Evolutionary conservation across 2,888 invertebrate species (phyloP), one percentile per base, ranked within the genome.

Genomic region (Trachelus troglodyta): DNA sequence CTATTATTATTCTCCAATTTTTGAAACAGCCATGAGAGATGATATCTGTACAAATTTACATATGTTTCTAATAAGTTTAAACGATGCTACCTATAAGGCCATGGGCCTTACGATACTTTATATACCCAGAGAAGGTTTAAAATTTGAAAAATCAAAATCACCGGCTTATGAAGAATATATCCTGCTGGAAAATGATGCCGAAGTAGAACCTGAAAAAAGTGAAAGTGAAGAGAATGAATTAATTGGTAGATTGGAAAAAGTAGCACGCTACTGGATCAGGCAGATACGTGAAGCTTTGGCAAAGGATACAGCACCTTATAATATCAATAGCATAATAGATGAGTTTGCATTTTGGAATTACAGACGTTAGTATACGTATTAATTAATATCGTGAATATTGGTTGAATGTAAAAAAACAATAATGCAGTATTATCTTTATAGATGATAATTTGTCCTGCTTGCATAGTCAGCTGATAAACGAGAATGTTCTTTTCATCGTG

Each of bases 91-190:
- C 34, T 94, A 93, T 90, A 92, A 92, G 84, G 89, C 93, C 78
- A 92, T 92, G 81, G 92, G 92, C 6, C 90, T 93, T 79, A 93
- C 94, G 0, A 92, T 93, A 1, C 86, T 94, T 11, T 94, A 94
- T 82, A 89, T 94, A 3, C 94, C 94, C 1, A 89, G 89, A 75
- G 94, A 94, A 86, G 92, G 92, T 4, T 83, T 90, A 1, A 85
- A 89, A 23, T 76, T 68, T 33, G 78, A 79, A n/a, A 78, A 77
- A 78, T 56, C 31, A 12, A 71, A 71, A 15, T 34, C 71, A 33
- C 31, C 34, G 37, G 34, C 34, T 9, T 30, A 40, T 6, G 34
- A 77, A 56, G 69, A 77, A n/a, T 75, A 56, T 33, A 79, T 90
- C 3, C 82, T 90, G 0, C 82, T 90, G 3, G 92, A 92, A 40